Conservation (phyloP, 2,888 invertebrate genomes). For the Heteropelma amictum region DNA sequence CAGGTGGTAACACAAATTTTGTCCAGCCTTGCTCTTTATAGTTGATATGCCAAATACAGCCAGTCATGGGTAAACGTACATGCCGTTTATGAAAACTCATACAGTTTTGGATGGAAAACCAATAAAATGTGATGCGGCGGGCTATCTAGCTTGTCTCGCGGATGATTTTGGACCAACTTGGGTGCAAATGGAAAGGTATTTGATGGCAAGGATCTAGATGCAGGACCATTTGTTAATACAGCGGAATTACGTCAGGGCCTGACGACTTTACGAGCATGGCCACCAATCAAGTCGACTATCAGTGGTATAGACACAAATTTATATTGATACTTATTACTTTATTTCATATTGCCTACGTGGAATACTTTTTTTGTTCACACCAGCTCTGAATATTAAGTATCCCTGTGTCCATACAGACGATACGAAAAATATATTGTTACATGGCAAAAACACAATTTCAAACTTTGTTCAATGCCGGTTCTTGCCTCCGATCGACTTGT, state of each 20-base stretch:
- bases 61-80: constrained; percentile 66
- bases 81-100: background rate
- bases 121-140: constrained; percentile 7
- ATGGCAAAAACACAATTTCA: too few relatives aligned
- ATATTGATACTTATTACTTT: too few relatives aligned
- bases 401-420: too few relatives aligned
- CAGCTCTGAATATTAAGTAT: too few relatives aligned
- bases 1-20: constrained; percentile 71
- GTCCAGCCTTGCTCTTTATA: constrained; percentile 63
- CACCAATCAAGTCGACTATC: constrained; percentile 79
- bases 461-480: too few relatives aligned
- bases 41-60: constrained; percentile 69
- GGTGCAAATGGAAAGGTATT: constrained; percentile 64
- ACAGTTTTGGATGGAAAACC: background rate
- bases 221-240: constrained; percentile 70
- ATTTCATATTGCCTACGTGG: background rate
- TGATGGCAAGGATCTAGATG: constrained; percentile 71
- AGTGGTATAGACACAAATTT: constrained; percentile 78
- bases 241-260: constrained; percentile 71
- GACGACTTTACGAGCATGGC: constrained; percentile 75
- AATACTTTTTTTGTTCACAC: background rate
- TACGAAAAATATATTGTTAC: too few relatives aligned
- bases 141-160: constrained; percentile 64
- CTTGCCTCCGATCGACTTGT: too few relatives aligned
- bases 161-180: constrained; percentile 74